These are phyloP conservation scores for Bellardia pandia DNA, from an alignment of 2,888 invertebrate genomes.

Conservation along the genomic window DNA sequence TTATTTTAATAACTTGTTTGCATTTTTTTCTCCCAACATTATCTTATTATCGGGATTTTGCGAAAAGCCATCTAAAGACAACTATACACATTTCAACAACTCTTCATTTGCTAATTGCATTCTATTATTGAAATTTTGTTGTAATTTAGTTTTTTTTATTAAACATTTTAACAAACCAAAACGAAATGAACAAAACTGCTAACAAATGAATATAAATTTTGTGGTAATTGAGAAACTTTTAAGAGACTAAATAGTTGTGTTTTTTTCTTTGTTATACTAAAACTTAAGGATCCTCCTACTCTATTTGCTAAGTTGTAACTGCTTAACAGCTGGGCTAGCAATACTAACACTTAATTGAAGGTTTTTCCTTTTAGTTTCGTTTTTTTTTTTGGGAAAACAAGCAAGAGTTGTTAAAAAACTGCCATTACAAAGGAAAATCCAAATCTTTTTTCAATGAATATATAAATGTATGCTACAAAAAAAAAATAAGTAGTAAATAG, in stretches of 20 bases:
- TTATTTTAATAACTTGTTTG: not conserved
- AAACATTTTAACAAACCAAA: conserved; percentile 22
- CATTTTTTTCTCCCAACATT: not conserved
- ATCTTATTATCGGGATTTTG: not conserved
- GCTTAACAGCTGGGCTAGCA: conserved; percentile 60
- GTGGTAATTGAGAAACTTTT: conserved; percentile 67
- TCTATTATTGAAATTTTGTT: conserved; percentile 51
- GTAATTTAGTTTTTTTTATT: not conserved
- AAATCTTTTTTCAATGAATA: conserved; percentile 52
- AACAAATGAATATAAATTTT: conserved; percentile 62
- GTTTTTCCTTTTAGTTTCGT: not conserved
- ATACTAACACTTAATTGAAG: conserved; percentile 63
- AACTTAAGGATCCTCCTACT: conserved; percentile 51
- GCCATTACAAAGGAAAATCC: conserved; percentile 5
- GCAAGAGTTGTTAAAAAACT: conserved; percentile 2
- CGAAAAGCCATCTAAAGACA: conserved; percentile 13
- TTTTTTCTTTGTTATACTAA: not conserved
- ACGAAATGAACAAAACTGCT: conserved; percentile 43
- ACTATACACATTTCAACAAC: conserved; percentile 34
- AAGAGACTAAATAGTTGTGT: conserved; percentile 37
- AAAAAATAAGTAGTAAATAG: not conserved
- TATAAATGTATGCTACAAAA: conserved; percentile 26
- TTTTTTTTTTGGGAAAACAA: not conserved
- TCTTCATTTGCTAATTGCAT: conserved; percentile 65
- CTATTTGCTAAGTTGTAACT: conserved; percentile 55